Conservation (phyloP, 2,113 vertebrate species). For the Heloderma charlesbogerti region DNA sequence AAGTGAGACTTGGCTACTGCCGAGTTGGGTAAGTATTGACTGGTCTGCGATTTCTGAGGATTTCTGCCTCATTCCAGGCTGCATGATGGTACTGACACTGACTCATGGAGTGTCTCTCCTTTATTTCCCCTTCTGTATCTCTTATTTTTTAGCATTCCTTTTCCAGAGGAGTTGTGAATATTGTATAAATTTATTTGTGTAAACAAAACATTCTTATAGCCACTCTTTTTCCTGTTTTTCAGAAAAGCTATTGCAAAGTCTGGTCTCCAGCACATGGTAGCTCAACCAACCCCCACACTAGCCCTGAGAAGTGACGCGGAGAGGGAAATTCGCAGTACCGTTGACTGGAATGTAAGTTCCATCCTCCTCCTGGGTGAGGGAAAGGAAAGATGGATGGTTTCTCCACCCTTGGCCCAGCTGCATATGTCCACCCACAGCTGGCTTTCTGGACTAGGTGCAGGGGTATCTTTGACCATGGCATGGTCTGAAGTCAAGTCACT, state of each 20-base stretch:
- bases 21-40: background rate
- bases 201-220: constrained; percentile 38
- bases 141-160: fast-evolving
- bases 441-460: background rate
- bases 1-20: background rate
- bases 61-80: background rate
- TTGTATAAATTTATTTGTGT: background rate
- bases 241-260: constrained; percentile 97
- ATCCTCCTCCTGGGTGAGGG: fast-evolving
- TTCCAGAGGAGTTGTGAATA: background rate
- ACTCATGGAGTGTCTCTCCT: background rate
- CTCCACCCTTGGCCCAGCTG: background rate
- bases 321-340: constrained; percentile 83
- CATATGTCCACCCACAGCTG: background rate
- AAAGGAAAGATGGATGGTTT: background rate
- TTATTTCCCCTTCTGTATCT: background rate
- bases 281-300: constrained; percentile 78
- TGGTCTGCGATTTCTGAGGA: fast-evolving
- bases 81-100: background rate
- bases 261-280: constrained; percentile 87
- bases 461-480: too few species aligned
- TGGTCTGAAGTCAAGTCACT: background rate
- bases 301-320: constrained; percentile 81
- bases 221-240: constrained; percentile 60
- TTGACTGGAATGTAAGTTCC: constrained; percentile 94